These are phyloP conservation scores for Morinoia aosen DNA, from an alignment of 2,888 invertebrate genomes.

Conservation along the genomic window DNA sequence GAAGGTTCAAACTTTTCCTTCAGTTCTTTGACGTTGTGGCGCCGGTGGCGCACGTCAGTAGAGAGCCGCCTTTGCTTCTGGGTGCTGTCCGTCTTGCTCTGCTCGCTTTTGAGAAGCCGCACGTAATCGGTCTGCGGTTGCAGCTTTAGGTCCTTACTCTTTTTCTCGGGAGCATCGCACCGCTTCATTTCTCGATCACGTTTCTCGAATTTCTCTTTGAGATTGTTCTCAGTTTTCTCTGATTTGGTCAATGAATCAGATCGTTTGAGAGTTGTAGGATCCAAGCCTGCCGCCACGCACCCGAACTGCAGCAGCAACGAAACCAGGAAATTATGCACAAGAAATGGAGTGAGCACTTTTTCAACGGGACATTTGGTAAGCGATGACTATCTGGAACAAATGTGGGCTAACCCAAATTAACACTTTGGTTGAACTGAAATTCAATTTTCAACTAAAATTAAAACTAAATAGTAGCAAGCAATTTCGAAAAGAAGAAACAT, in stretches of 20 bases:
- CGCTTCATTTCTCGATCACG: conserved; percentile 75
- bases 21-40: conserved; percentile 66
- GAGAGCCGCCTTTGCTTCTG: conserved; percentile 56
- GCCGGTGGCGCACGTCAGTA: conserved; percentile 63
- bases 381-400: too few species aligned
- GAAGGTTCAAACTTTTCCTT: conserved; percentile 67
- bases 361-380: too few species aligned
- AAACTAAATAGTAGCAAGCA: too few species aligned
- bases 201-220: conserved; percentile 70
- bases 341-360: background rate
- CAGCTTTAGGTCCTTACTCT: conserved; percentile 57
- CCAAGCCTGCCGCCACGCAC: conserved; percentile 26
- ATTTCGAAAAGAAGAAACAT: too few species aligned
- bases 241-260: conserved; percentile 80
- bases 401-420: too few species aligned
- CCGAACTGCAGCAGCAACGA: background rate
- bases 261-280: conserved; percentile 71
- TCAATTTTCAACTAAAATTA: too few species aligned
- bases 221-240: conserved; percentile 85
- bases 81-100: conserved; percentile 54
- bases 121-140: conserved; percentile 15
- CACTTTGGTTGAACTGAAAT: too few species aligned
- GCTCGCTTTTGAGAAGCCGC: background rate
- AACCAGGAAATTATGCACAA: background rate
- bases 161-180: conserved; percentile 71